Evolutionary conservation across 1,140 invertebrate species (phyloP), one percentile per base, ranked within the genome.

Genomic region (Aplysia californica): DNA sequence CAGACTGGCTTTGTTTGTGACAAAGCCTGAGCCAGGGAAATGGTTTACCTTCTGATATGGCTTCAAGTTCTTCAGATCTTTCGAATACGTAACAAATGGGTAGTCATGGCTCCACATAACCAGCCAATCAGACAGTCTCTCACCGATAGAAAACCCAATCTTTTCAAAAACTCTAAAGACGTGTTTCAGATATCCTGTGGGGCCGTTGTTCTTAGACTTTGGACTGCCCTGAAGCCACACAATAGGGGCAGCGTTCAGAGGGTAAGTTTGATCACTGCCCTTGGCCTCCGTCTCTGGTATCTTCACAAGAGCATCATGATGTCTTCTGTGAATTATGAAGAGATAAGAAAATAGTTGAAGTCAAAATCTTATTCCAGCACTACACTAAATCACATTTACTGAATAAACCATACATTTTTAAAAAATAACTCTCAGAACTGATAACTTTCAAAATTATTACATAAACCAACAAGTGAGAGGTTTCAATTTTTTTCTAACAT

Each of bases 101-200:
- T 97, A 98, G 84, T 97, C 95, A 89, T 98, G 96, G 1, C 96
- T 93, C 97, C 97, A 99, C 4, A 98, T 87, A 3, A 98, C 90
- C 86, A 95, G 93, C 96, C 96, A 98, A n/a, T 75, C 72, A 0
- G 92, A 87, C 72, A 93, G 82, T 23, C 81, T 92, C 5, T 89
- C 90, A 18, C 91, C 92, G 73, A 93, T 89, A 68, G 92, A 87
- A 84, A 93, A 96, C 0, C 96, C 95, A 10, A 95, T 87, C 80
- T 93, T 90, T 6, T 94, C 89, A 71, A 97, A 90, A 18, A 96
- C 93, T 4, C 92, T 91, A 80, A 93, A 93, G 0, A 97, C 94
- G 88, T 97, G 95, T 79, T 93, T 93, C 35, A 97, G 90, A 82
- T 95, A 92, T 0, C 94, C 92, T 39, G 91, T 91, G 67, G 94